Percentiles rank a stretch among this genome's conserved stretches.
These are phyloP conservation scores for Sarotherodon lohbergeri DNA, from an alignment of 2,113 vertebrate genomes.

Conservation along the genomic window DNA sequence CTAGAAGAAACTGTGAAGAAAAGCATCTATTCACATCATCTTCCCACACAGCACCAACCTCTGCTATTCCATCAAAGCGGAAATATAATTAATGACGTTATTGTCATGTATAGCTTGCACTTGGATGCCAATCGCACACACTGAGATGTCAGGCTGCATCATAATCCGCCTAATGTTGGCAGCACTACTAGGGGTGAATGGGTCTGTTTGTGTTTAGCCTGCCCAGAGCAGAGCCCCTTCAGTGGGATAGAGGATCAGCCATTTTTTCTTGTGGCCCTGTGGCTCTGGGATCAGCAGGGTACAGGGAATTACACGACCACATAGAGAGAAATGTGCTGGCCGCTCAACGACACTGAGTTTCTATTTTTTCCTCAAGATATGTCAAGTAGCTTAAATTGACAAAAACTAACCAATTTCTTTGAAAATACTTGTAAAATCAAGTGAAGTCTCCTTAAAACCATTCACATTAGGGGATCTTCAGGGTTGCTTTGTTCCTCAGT, in stretches of 20 bases:
- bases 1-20: not conserved
- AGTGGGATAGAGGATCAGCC: not conserved
- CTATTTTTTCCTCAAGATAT: not conserved
- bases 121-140: not conserved
- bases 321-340: not conserved
- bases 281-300: conserved; percentile 16
- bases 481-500: not conserved
- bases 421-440: not conserved
- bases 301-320: conserved; percentile 37
- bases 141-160: conserved; percentile 7
- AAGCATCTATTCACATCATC: conserved; percentile 11
- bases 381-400: not conserved
- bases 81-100: conserved; percentile 1
- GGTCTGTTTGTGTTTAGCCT: conserved; percentile 30
- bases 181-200: not conserved
- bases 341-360: not conserved
- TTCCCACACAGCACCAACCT: not conserved
- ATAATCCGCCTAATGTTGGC: conserved; percentile 2
- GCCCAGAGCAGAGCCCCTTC: not conserved
- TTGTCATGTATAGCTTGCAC: not conserved
- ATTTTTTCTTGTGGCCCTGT: conserved; percentile 1
- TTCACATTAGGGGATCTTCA: not conserved
- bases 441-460: not conserved
- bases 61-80: not conserved
- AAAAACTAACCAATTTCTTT: not conserved